Conservation (phyloP, 2,113 vertebrate species). For the Sialia sialis region DNA sequence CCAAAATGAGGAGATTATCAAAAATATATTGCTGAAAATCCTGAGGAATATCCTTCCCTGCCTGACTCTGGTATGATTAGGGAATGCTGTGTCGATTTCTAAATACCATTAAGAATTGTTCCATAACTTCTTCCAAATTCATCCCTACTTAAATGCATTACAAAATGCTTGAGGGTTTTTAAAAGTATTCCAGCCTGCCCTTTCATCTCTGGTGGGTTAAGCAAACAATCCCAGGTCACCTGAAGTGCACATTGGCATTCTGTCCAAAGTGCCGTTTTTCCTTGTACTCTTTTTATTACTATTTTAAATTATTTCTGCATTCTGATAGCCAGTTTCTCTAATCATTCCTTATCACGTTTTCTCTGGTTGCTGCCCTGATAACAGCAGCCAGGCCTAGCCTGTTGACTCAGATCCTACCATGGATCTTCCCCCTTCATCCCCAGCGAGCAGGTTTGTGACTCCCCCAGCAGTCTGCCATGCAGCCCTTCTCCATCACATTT, state of each 20-base stretch:
- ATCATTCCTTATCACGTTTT: neutral
- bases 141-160: neutral
- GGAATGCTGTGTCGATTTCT: neutral
- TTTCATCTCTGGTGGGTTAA: neutral
- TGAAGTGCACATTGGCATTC: neutral
- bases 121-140: neutral
- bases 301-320: neutral
- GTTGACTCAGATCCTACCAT: neutral
- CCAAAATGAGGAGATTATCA: neutral
- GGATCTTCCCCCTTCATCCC: neutral
- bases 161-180: fast-evolving
- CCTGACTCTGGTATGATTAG: neutral
- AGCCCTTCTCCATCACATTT: neutral
- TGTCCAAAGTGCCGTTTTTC: neutral
- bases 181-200: neutral
- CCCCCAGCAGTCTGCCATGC: neutral
- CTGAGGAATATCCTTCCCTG: neutral
- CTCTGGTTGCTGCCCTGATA: neutral
- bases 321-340: neutral
- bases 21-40: neutral
- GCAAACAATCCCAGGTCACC: neutral
- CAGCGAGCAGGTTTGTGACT: neutral
- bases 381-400: neutral
- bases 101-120: neutral
- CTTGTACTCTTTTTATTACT: neutral